Conservation (phyloP, 2,888 invertebrate genomes). For the Acleris cristana region DNA sequence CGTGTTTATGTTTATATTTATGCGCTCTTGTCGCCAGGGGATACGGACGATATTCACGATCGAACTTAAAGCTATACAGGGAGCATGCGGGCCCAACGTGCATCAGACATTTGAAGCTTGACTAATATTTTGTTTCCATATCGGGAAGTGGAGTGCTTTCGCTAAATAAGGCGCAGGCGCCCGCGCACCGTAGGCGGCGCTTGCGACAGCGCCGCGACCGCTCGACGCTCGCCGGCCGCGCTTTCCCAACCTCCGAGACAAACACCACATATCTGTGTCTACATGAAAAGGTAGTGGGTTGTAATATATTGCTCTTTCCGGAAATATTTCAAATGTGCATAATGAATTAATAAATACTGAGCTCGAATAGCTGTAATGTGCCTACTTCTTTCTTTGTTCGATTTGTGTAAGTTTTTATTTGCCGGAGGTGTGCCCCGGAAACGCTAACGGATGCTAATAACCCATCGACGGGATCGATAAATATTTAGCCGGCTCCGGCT, state of each 20-base stretch:
- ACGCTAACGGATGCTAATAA: constrained; percentile 32
- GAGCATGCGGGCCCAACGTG: constrained; percentile 22
- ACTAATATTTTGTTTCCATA: constrained; percentile 30
- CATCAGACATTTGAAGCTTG: constrained; percentile 13
- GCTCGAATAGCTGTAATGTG: not conserved
- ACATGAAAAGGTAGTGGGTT: constrained; percentile 6
- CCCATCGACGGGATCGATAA: constrained; percentile 19
- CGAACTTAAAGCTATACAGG: not conserved
- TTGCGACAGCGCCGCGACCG: constrained; percentile 23
- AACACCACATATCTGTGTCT: not conserved
- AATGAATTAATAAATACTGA: not conserved
- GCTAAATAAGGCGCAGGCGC: constrained; percentile 25
- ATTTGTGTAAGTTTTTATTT: constrained; percentile 13
- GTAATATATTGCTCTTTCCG: constrained; percentile 15
- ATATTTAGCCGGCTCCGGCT: constrained; percentile 23
- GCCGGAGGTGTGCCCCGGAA: constrained; percentile 20
- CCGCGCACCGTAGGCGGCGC: constrained; percentile 27
- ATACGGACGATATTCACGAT: constrained; percentile 15
- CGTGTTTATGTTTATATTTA: constrained; percentile 28
- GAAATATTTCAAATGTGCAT: constrained; percentile 18
- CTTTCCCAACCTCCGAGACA: constrained; percentile 19
- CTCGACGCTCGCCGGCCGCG: constrained; percentile 19
- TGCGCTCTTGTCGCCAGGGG: constrained; percentile 17
- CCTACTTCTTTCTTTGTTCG: not conserved
- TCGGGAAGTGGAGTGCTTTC: constrained; percentile 23